Conservation (phyloP, 2,888 invertebrate species). For the Adineta ricciae region DNA sequence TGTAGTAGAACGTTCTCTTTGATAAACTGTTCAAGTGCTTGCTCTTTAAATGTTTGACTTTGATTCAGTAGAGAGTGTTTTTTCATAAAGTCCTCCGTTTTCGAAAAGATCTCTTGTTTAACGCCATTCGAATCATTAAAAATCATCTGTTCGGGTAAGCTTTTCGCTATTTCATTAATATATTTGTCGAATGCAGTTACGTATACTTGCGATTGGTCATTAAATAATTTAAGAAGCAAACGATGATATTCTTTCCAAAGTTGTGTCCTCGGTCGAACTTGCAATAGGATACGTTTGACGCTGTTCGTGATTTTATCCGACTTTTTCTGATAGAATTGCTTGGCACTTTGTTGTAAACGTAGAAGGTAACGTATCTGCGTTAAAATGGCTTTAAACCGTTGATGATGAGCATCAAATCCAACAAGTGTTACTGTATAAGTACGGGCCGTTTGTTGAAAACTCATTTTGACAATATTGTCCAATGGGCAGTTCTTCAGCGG, state of each 20-base stretch:
- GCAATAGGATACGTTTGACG: background rate
- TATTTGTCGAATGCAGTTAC: background rate
- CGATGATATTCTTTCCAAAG: background rate
- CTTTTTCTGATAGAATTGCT: background rate
- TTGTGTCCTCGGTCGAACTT: background rate
- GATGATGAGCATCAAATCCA: background rate
- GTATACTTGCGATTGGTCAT: background rate
- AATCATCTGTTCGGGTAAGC: background rate
- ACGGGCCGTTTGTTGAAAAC: background rate
- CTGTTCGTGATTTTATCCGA: background rate
- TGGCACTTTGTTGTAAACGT: background rate
- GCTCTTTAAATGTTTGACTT: background rate
- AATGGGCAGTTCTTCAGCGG: background rate
- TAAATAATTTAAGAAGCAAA: background rate
- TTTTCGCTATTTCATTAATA: background rate
- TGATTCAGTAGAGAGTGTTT: background rate
- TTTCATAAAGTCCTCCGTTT: background rate
- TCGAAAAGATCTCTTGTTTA: background rate
- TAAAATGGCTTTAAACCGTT: background rate
- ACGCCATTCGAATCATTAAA: background rate
- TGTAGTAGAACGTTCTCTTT: background rate
- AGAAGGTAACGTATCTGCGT: background rate
- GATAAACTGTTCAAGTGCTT: constrained; percentile 14
- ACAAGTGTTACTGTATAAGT: background rate
- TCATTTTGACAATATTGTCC: background rate